Percentiles rank a stretch among this genome's conserved stretches.
Conservation (phyloP, 2,888 invertebrate genomes). For the Spialia ferax region DNA sequence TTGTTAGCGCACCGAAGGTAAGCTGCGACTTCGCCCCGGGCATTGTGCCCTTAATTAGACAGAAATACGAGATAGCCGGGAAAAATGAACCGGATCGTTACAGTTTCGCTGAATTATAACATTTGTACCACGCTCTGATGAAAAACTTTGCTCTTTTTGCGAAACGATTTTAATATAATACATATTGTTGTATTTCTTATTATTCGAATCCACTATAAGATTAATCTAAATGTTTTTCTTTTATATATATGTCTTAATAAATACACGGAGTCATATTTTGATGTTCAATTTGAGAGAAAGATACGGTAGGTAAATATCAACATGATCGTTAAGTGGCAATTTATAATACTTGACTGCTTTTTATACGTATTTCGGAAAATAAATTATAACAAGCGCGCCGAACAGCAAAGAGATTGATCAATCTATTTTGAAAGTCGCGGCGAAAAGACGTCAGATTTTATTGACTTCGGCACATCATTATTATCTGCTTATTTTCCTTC, state of each 20-base stretch:
- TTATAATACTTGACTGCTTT: constrained; percentile 12
- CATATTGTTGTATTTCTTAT: too few relatives aligned
- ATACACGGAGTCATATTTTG: neutral
- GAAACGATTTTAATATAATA: too few relatives aligned
- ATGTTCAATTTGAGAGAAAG: neutral
- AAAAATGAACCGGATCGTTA: constrained; percentile 50
- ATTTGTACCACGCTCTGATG: neutral
- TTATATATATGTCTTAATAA: too few relatives aligned
- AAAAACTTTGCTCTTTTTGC: constrained; percentile 17
- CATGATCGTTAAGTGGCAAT: constrained; percentile 20
- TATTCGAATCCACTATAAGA: too few relatives aligned
- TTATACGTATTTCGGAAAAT: constrained; percentile 11
- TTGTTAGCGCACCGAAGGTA: constrained; percentile 64
- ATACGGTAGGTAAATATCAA: neutral
- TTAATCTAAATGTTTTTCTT: too few relatives aligned
- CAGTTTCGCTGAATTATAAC: constrained; percentile 33
- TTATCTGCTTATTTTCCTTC: constrained; percentile 74
- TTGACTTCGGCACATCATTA: constrained; percentile 68
- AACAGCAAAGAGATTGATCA: constrained; percentile 37
- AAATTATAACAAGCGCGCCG: constrained; percentile 35
- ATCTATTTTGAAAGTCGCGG: constrained; percentile 35
- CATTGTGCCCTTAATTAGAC: constrained; percentile 65
- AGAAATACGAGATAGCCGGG: constrained; percentile 64
- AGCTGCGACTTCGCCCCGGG: constrained; percentile 49
- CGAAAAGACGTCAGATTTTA: constrained; percentile 53